These are phyloP conservation scores for Lysandra coridon DNA, from an alignment of 2,888 invertebrate species.

Conservation along the genomic window DNA sequence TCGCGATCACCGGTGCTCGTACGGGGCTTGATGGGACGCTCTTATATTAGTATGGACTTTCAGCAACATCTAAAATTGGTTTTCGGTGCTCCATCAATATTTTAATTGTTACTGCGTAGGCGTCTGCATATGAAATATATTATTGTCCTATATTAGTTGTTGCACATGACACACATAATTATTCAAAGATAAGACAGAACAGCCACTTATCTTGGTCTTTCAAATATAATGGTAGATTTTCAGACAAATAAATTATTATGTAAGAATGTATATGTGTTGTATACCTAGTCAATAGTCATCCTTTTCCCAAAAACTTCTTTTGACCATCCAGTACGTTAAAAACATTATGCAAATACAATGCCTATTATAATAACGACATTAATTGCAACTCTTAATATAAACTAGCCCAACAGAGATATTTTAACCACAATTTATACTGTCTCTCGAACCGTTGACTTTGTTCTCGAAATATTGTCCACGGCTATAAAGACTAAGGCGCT, in stretches of 20 bases:
- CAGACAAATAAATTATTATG: too few relatives aligned
- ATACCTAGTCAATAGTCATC: too few relatives aligned
- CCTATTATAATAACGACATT: background rate
- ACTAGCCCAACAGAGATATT: background rate
- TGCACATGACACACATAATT: background rate
- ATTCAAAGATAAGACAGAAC: background rate
- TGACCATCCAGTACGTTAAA: background rate
- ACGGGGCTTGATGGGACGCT: too few relatives aligned
- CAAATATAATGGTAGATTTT: too few relatives aligned
- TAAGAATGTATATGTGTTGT: too few relatives aligned
- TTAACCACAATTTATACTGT: constrained; percentile 2
- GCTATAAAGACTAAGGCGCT: background rate
- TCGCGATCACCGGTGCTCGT: too few relatives aligned
- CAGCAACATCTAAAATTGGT: background rate
- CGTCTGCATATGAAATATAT: background rate
- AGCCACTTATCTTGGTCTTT: too few relatives aligned
- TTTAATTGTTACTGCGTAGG: background rate
- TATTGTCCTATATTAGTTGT: background rate
- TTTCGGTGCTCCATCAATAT: background rate
- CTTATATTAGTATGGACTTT: background rate
- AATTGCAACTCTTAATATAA: background rate
- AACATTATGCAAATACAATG: background rate
- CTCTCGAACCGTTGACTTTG: constrained; percentile 12
- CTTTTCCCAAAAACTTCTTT: background rate
- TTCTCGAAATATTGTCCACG: constrained; percentile 20